These are phyloP conservation scores for Helicolenus hilgendorfi DNA, from an alignment of 2,797 vertebrate species.

Conservation along the genomic window DNA sequence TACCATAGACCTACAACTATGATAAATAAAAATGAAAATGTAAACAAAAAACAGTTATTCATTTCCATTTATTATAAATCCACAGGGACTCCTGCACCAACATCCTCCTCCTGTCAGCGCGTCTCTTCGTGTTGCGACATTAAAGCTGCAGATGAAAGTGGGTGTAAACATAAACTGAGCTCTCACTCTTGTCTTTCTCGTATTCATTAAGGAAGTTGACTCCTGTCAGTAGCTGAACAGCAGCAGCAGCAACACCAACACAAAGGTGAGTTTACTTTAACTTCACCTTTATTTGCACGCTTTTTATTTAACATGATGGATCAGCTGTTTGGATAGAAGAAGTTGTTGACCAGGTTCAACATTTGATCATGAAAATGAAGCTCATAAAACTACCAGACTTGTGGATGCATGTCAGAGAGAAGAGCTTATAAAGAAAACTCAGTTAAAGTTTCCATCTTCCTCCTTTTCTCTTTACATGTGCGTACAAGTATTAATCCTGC, in stretches of 20 bases:
- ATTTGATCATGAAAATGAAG: background rate
- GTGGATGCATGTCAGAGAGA: background rate
- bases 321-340: background rate
- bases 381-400: background rate
- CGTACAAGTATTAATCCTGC: background rate
- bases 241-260: background rate
- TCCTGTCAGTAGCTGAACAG: background rate
- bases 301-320: background rate
- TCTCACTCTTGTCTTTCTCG: background rate
- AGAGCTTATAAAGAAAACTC: too few species aligned
- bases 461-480: too few species aligned
- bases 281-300: background rate
- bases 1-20: too few species aligned
- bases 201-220: conserved; percentile 20
- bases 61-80: too few species aligned
- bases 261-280: conserved; percentile 12
- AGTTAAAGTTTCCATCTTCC: too few species aligned
- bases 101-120: too few species aligned
- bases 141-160: background rate
- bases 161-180: conserved; percentile 4
- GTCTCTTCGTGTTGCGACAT: conserved; percentile 1
- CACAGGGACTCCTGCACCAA: background rate
- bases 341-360: background rate
- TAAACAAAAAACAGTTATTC: too few species aligned
- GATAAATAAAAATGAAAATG: too few species aligned